These are phyloP conservation scores for Anhinga anhinga DNA, from an alignment of 2,113 vertebrate genomes.

Conservation along the genomic window DNA sequence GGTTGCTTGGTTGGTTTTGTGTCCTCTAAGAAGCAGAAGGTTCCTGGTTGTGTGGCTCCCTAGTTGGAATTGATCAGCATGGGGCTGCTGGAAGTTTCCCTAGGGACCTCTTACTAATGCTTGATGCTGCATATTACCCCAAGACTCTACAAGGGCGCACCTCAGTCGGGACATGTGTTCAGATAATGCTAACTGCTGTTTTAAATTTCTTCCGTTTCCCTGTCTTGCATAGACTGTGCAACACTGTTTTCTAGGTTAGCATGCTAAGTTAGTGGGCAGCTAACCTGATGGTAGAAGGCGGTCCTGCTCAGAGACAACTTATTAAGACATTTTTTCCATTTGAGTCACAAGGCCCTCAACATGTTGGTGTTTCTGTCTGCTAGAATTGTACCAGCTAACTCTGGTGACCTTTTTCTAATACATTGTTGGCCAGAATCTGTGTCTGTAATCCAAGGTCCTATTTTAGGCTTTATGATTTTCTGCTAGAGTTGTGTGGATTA, in stretches of 20 bases:
- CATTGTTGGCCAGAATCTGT: background rate
- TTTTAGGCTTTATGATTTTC: background rate
- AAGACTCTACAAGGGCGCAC: too few relatives aligned
- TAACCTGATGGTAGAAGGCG: background rate
- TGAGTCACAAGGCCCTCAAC: background rate
- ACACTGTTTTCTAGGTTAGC: background rate
- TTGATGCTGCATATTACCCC: background rate
- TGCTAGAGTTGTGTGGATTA: background rate
- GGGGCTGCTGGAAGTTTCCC: background rate
- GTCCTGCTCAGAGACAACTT: background rate
- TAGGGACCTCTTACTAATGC: background rate
- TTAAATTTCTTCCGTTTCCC: background rate
- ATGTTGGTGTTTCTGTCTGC: background rate
- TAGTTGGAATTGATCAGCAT: background rate
- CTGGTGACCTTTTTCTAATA: background rate
- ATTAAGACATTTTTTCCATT: background rate
- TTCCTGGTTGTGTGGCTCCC: background rate
- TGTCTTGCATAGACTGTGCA: background rate
- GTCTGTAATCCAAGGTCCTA: background rate
- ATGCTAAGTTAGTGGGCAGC: background rate
- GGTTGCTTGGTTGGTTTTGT: background rate
- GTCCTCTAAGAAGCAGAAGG: background rate
- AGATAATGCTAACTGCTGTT: background rate
- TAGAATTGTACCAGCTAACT: background rate
- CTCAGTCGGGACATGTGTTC: rapidly evolving